Conservation (phyloP, 2,113 vertebrate species). For the Ivindomyrus marchei region DNA sequence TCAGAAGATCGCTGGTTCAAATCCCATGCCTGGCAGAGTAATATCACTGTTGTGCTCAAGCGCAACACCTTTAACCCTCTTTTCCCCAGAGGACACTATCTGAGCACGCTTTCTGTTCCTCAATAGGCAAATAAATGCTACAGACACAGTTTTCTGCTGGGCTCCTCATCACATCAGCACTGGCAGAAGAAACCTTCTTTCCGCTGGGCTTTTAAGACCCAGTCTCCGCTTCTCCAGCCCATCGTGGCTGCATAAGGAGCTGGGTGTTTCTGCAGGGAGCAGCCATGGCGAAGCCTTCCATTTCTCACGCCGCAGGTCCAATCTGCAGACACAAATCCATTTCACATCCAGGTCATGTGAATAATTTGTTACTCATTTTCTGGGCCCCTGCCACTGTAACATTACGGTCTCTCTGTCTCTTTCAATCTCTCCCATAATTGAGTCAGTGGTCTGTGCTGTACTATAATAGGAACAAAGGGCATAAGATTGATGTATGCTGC, state of each 20-base stretch:
- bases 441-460: slow-evolving; percentile 7
- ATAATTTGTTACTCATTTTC: slow-evolving; percentile 20
- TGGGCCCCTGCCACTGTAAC: not conserved
- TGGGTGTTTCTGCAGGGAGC: not conserved
- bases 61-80: not conserved
- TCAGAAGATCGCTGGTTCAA: not conserved
- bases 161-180: not conserved
- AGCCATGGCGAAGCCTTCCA: not conserved
- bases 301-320: not conserved
- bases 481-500: not conserved
- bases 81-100: not conserved
- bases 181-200: not conserved
- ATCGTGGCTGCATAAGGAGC: not conserved
- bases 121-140: slow-evolving; percentile 43
- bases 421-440: slow-evolving; percentile 8
- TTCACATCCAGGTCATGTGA: slow-evolving; percentile 18
- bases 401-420: slow-evolving; percentile 18
- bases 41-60: not conserved
- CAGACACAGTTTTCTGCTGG: slow-evolving; percentile 18
- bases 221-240: not conserved
- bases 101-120: not conserved
- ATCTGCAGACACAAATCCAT: not conserved
- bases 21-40: not conserved
- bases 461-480: slow-evolving; percentile 19
- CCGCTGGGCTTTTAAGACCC: not conserved